A percentile compares a stretch with the other conserved stretches of the same genome.
These are phyloP conservation scores for Nicator chloris DNA, from an alignment of 2,113 vertebrate genomes.

Conservation along the genomic window DNA sequence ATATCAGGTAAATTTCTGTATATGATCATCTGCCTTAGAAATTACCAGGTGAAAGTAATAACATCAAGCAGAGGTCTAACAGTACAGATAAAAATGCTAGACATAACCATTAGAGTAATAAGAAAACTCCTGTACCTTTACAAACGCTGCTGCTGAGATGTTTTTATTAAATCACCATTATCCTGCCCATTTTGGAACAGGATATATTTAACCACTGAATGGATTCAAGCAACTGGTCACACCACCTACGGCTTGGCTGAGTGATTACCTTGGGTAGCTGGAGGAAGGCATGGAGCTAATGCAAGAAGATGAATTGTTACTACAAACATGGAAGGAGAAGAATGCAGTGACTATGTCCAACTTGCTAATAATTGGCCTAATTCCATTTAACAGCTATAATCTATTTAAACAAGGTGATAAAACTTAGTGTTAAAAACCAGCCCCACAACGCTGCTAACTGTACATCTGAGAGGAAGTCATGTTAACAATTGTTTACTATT, in stretches of 20 bases:
- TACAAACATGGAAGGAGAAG: not conserved
- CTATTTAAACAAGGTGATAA: not conserved
- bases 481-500: not conserved
- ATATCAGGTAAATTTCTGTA: not conserved
- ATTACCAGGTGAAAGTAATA: not conserved
- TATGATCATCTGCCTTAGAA: not conserved
- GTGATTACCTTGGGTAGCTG: not conserved
- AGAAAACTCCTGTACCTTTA: not conserved
- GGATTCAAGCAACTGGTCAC: conserved; percentile 29
- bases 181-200: conserved; percentile 20
- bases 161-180: conserved; percentile 25
- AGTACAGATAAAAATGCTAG: not conserved
- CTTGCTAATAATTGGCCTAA: not conserved
- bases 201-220: conserved; percentile 44
- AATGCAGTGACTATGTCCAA: not conserved
- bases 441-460: not conserved
- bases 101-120: not conserved
- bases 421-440: not conserved
- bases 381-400: not conserved
- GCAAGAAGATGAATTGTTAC: not conserved
- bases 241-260: not conserved
- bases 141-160: not conserved
- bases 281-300: not conserved
- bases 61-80: not conserved
- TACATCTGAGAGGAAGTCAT: not conserved